A percentile compares a stretch with the other conserved stretches of the same genome.
phyloP scores from a whole-genome alignment of 2,888 invertebrate species.

The Pristionchus japonicus region DNA sequence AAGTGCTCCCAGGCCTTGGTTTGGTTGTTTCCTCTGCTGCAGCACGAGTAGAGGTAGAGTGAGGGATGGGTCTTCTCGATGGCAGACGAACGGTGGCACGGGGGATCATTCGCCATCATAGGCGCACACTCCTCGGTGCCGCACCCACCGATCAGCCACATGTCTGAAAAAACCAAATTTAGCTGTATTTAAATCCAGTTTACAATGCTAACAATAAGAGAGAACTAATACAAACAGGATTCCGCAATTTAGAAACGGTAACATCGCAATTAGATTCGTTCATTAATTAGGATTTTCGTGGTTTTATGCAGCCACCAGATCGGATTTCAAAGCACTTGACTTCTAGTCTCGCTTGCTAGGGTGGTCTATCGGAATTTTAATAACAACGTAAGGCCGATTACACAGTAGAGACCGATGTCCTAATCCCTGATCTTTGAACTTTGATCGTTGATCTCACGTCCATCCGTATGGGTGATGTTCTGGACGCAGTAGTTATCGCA shows the following conservation, averaged over 20 bases:
- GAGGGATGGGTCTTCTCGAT: slow-evolving; percentile 39
- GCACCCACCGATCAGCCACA: slow-evolving; percentile 14
- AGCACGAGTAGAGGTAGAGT: slow-evolving; percentile 25
- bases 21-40: neutral
- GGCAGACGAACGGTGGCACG: neutral
- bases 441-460: neutral
- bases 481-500: neutral
- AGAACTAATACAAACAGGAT: too few relatives aligned
- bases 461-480: slow-evolving; percentile 9
- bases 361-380: neutral
- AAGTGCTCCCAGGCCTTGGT: neutral
- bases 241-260: too few relatives aligned
- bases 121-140: neutral
- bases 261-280: too few relatives aligned
- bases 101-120: neutral
- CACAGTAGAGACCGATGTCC: neutral
- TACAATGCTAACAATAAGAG: too few relatives aligned
- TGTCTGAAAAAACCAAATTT: neutral
- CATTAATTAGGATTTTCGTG: too few relatives aligned
- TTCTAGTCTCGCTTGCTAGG: neutral
- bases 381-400: too few relatives aligned
- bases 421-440: neutral
- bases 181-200: too few relatives aligned
- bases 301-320: too few relatives aligned
- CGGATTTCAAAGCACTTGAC: neutral